These are phyloP conservation scores for Himalopsyche anomala DNA, from an alignment of 2,888 invertebrate species.

Conservation along the genomic window DNA sequence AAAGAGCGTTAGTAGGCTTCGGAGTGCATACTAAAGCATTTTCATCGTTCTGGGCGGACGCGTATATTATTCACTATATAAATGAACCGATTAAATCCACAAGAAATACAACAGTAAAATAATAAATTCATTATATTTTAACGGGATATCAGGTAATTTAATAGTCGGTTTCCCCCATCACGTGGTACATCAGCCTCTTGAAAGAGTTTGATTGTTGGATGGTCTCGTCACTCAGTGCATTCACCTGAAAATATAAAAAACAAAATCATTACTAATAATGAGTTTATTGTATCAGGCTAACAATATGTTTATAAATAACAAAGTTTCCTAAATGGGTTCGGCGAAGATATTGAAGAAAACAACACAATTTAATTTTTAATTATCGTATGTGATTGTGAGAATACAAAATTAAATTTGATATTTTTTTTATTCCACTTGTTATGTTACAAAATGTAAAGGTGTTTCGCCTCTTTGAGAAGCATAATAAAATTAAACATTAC, in stretches of 20 bases:
- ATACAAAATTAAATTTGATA: too few species aligned
- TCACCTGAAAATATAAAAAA: constrained; percentile 75
- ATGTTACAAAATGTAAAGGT: too few species aligned
- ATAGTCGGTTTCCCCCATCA: constrained; percentile 85
- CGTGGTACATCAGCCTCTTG: constrained; percentile 94
- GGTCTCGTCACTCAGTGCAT: constrained; percentile 84
- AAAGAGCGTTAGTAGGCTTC: constrained; percentile 26
- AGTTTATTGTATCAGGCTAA: too few species aligned
- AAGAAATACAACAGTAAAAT: constrained; percentile 32
- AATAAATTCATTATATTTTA: constrained; percentile 29
- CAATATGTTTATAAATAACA: too few species aligned
- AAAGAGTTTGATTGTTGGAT: constrained; percentile 95
- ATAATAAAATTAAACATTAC: too few species aligned
- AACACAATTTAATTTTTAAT: too few species aligned
- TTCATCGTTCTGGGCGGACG: constrained; percentile 7
- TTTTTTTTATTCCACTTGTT: too few species aligned
- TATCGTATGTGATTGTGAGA: too few species aligned
- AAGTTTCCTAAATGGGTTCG: too few species aligned
- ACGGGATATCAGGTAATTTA: constrained; percentile 52
- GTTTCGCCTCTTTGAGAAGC: too few species aligned
- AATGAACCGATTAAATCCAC: constrained; percentile 43
- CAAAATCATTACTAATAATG: background rate
- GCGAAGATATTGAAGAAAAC: too few species aligned
- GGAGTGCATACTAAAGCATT: constrained; percentile 35
- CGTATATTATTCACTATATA: constrained; percentile 18